Evolutionary conservation across 1,140 invertebrate species (phyloP), one percentile per base, ranked within the genome.

Genomic region (Hyphantria cunea): DNA sequence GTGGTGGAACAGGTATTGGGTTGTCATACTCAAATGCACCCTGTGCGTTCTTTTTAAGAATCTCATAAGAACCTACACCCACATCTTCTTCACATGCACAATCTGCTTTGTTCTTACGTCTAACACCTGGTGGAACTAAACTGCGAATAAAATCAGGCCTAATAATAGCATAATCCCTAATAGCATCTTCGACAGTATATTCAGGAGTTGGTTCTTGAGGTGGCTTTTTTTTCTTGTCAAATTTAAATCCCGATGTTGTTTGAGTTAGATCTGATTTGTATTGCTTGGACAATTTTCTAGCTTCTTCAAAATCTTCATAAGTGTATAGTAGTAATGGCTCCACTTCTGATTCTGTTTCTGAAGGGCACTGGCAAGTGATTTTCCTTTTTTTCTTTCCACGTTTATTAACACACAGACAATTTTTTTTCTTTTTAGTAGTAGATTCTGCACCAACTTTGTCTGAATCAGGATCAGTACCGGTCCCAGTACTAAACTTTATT

Each of bases 231-330:
- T 59, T 64, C 13, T 66, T 61, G 3, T 48, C 64, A 14, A 74
- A 59, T 47, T 65, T 82, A 50, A 84, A 84, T 14, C 79, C 79
- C 0, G 77, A 80, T 7, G 61, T 72, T 8, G 69, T 76, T 47
- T 82, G 77, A 4, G 79, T 77, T 52, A 77, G 62, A 15, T 75
- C 74, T 6, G 81, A 84, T 41, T 77, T 68, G 39, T 77, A 64
- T 74, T 34, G 44, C 12, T 34, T 6, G 9, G 31, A 6, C 4
- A 50, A 31, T 45, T 50, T 33, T 44, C 70, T 15, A 12, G 61
- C 59, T 14, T 66, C 49, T 59, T 61, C 33, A 25, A 17, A 1
- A 3, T 49, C 17, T 25, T 25, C 17, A 25, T 25, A 25, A 10
- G n/a, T 39, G 37, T 39, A 39, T 39, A 10, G 2, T 3, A n/a